Evolutionary conservation across 1,140 invertebrate species (phyloP), one percentile per base, ranked within the genome.

Genomic region (Drosophila teissieri): DNA sequence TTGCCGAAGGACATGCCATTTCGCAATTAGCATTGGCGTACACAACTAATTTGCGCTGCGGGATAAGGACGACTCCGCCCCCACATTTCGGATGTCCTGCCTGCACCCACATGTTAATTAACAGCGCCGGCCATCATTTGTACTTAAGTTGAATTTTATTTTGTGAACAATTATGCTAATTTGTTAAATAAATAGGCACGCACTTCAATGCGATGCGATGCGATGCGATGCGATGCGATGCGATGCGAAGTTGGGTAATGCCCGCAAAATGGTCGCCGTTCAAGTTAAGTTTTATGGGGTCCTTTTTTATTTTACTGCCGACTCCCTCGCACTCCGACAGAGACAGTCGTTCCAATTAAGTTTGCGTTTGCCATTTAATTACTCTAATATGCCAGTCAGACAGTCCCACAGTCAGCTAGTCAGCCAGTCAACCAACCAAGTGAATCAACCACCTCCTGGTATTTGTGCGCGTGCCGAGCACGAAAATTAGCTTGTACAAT

Each of bases 101-200:
- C 72, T 78, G 72, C 64, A 91, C 75, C 75, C 81, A 89, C 85
- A 79, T 91, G 80, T 88, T 91, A 90, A 91, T 90, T 90, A 91
- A 80, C 82, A 83, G 75, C 78, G 55, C 42, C 49, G 60, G 52
- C 70, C 83, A 89, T 89, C 86, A 88, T 88, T 91, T 90, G 86
- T 90, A 90, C 79, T 91, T 90, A 90, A 90, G 88, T 90, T 90
- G 86, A 90, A 88, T 90, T 90, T 90, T 90, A 91, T 90, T 90
- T 90, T 83, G 78, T 91, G 82, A 91, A 90, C 86, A 90, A 90
- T 90, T 90, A 90, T 90, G 86, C 86, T 90, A 90, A 90, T 90
- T 90, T 90, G 86, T 83, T 90, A 90, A 90, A 90, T 88, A 89
- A 89, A 89, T 88, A 89, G 84, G 80, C 85, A 73, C 84, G 77